Conservation (phyloP, 1,140 invertebrate species). For the Metopolophium dirhodum region DNA sequence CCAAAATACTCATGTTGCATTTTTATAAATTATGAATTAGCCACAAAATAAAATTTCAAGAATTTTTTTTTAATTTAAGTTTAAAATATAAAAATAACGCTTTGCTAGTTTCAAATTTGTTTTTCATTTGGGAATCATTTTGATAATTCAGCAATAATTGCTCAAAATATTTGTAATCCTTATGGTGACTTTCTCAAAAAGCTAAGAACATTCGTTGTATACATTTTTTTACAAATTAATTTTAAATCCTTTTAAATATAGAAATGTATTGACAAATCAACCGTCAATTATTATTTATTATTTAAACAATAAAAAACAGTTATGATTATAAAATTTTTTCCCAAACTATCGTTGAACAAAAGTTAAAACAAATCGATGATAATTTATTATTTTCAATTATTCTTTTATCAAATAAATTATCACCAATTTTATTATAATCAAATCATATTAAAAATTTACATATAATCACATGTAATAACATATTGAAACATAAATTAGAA, state of each 20-base stretch:
- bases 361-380: not conserved
- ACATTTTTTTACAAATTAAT: not conserved
- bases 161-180: not conserved
- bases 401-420: not conserved
- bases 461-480: not conserved
- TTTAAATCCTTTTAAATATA: not conserved
- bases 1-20: not conserved
- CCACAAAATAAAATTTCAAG: not conserved
- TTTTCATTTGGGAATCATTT: not conserved
- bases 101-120: not conserved
- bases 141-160: not conserved
- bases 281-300: constrained; percentile 12
- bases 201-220: not conserved
- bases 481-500: not conserved
- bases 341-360: not conserved
- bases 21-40: not conserved
- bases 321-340: not conserved
- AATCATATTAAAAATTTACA: not conserved
- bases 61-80: not conserved
- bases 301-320: not conserved
- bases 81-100: not conserved
- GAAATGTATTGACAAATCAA: not conserved
- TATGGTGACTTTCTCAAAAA: not conserved
- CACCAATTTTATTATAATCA: not conserved
- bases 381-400: not conserved